phyloP scores from a whole-genome alignment of 2,113 vertebrate species.

The Ornithorhynchus anatinus region DNA sequence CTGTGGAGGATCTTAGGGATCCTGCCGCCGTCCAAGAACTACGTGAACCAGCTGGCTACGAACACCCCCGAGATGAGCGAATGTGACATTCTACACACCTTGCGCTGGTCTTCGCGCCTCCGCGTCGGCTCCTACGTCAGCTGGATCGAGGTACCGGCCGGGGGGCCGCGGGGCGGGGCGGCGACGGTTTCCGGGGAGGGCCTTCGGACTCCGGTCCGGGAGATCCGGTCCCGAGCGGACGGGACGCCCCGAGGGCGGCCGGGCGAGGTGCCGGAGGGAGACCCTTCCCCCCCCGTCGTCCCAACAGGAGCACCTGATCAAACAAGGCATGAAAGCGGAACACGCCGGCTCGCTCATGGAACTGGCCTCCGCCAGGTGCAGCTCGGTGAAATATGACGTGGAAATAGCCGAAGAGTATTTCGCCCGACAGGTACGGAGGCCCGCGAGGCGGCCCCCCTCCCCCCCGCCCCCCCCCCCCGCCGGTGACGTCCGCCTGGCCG shows the following conservation, averaged over 20 bases:
- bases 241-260: neutral
- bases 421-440: constrained; percentile 83
- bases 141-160: constrained; percentile 88
- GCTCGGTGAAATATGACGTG: constrained; percentile 91
- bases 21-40: constrained; percentile 90
- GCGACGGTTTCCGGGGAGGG: neutral
- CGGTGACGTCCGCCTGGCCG: no score
- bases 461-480: no score
- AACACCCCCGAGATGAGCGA: constrained; percentile 87
- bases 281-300: neutral
- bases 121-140: constrained; percentile 83
- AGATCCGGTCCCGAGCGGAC: no score
- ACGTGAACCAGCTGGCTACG: constrained; percentile 87
- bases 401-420: constrained; percentile 98
- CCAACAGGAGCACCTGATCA: constrained; percentile 87
- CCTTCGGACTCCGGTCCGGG: no score
- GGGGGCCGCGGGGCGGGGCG: neutral
- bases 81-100: constrained; percentile 92
- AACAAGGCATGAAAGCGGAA: constrained; percentile 94
- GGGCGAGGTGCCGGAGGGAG: neutral
- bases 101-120: constrained; percentile 95
- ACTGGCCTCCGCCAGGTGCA: constrained; percentile 84
- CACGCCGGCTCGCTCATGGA: constrained; percentile 86
- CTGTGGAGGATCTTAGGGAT: constrained; percentile 94
- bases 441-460: no score